phyloP scores from a whole-genome alignment of 1,140 invertebrate species.

The Drosophila biarmipes region DNA sequence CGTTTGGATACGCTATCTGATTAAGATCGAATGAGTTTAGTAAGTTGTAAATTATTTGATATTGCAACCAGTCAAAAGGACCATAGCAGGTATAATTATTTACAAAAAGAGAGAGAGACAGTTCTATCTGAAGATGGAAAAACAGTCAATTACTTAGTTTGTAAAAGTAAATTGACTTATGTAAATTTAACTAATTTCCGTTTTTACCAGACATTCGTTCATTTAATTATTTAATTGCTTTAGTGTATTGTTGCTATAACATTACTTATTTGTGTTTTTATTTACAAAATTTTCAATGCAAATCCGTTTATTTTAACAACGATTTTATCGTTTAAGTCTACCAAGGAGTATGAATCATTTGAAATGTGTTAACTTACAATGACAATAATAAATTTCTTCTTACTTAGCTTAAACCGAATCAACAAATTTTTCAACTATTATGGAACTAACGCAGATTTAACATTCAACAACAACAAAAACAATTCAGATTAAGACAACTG shows the following conservation, averaged over 20 bases:
- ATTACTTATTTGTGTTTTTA: background rate
- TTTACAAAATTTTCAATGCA: background rate
- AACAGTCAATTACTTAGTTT: constrained; percentile 26
- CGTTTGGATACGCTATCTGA: background rate
- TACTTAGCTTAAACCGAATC: constrained; percentile 6
- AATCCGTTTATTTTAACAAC: background rate
- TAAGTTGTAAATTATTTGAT: constrained; percentile 3
- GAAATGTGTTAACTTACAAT: background rate
- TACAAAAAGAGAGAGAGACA: constrained; percentile 16
- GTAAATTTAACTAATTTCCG: constrained; percentile 6
- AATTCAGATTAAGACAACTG: constrained; percentile 25
- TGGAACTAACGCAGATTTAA: constrained; percentile 17
- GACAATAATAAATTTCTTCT: background rate
- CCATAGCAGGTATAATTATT: constrained; percentile 2
- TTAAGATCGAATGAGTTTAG: no score
- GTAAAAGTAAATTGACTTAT: no score
- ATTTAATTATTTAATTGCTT: background rate
- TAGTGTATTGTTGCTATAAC: background rate
- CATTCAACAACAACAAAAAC: constrained; percentile 34
- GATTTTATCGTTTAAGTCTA: constrained; percentile 25
- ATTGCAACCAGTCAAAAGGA: background rate
- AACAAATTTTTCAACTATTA: background rate
- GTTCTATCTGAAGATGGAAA: constrained; percentile 7
- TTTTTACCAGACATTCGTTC: background rate
- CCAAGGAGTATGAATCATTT: background rate